Evolutionary conservation across 2,888 invertebrate species (phyloP).

Genomic region (Sinelater perroti): DNA sequence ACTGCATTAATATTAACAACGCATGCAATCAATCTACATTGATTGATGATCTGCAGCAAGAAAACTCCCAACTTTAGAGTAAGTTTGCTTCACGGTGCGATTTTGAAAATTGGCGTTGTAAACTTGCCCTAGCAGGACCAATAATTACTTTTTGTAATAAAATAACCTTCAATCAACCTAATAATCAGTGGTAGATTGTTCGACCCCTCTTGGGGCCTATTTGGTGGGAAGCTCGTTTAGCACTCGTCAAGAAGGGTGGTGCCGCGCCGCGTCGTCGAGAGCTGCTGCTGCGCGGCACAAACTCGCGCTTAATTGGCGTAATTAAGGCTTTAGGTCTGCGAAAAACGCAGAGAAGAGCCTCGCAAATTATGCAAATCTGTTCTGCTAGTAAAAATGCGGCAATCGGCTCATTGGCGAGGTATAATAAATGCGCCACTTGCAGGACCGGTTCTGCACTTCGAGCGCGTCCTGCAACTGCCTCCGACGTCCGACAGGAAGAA

Average conservation of each 20-base stretch:
- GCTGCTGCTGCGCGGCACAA: neutral
- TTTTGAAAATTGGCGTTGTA: neutral
- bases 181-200: too few species aligned
- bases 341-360: too few species aligned
- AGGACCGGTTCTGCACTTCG: conserved; percentile 17
- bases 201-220: neutral
- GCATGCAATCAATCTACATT: conserved; percentile 3
- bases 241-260: conserved; percentile 1
- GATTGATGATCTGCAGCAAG: conserved; percentile 4
- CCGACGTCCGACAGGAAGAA: conserved; percentile 36
- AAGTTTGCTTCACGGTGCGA: neutral
- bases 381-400: neutral
- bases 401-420: neutral
- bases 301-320: neutral
- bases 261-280: neutral
- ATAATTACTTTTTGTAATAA: too few species aligned
- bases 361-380: conserved; percentile 12
- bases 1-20: neutral
- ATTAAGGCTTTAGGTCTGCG: neutral
- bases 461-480: conserved; percentile 16
- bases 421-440: conserved; percentile 2
- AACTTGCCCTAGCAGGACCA: neutral
- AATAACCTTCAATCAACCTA: too few species aligned
- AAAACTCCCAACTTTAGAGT: neutral
- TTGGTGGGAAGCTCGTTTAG: conserved; percentile 11